These are phyloP conservation scores for Threskiornis aethiopicus DNA, from an alignment of 2,797 vertebrate genomes.

Conservation along the genomic window DNA sequence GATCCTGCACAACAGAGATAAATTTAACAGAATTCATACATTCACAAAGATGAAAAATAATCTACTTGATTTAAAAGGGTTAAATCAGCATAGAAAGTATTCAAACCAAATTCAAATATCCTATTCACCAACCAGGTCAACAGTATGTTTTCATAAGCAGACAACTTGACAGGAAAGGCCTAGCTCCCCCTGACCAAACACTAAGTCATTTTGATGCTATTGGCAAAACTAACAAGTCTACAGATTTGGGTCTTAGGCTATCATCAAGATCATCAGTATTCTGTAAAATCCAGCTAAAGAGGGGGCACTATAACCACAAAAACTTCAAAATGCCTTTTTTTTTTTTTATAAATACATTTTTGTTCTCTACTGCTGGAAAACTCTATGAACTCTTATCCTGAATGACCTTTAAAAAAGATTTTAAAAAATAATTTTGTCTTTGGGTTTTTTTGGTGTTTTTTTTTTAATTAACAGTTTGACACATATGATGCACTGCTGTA, in stretches of 20 bases:
- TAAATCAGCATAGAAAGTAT: neutral
- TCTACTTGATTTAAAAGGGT: neutral
- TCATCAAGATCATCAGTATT: neutral
- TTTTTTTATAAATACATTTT: neutral
- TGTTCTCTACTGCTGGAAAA: neutral
- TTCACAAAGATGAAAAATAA: neutral
- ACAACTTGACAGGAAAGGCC: neutral
- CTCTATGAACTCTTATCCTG: neutral
- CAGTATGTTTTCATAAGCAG: neutral
- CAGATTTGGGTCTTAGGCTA: neutral
- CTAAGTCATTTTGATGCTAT: neutral
- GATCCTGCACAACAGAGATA: neutral
- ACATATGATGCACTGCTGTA: neutral
- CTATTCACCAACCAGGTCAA: neutral
- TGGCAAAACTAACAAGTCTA: neutral
- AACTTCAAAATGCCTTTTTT: neutral
- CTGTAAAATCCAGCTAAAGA: neutral
- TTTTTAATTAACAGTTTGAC: neutral
- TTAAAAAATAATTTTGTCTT: neutral
- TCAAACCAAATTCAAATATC: neutral
- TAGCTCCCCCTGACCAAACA: neutral
- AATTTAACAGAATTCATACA: neutral
- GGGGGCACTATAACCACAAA: neutral
- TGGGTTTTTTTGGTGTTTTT: neutral
- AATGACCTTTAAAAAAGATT: neutral